Evolutionary conservation across 1,140 invertebrate species (phyloP).

Genomic region (Lerema accius): DNA sequence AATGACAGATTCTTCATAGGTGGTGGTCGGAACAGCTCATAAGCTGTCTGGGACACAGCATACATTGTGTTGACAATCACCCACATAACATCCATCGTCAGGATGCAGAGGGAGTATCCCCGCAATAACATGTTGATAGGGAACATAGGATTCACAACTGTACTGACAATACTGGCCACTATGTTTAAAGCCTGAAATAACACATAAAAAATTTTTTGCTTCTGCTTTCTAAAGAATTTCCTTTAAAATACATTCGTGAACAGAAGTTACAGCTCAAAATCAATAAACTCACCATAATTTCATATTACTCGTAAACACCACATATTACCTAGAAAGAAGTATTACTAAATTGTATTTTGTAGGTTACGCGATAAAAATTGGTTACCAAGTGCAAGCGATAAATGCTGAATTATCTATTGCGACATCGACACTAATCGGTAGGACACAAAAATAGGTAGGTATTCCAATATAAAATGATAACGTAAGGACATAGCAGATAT

Average conservation of each 20-base stretch:
- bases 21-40: constrained; percentile 82
- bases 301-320: background rate
- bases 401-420: too few relatives aligned
- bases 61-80: constrained; percentile 81
- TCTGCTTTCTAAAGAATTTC: too few relatives aligned
- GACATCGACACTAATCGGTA: too few relatives aligned
- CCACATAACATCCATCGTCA: constrained; percentile 82
- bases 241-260: background rate
- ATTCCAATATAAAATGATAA: background rate
- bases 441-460: too few relatives aligned
- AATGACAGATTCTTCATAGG: constrained; percentile 82
- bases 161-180: constrained; percentile 44
- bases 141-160: constrained; percentile 62
- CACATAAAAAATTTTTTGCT: too few relatives aligned
- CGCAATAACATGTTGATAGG: constrained; percentile 82
- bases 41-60: constrained; percentile 82
- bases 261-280: constrained; percentile 11
- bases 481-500: background rate
- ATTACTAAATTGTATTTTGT: too few relatives aligned
- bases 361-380: too few relatives aligned
- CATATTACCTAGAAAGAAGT: too few relatives aligned
- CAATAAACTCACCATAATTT: constrained; percentile 21
- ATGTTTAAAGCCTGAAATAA: constrained; percentile 52
- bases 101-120: constrained; percentile 82
- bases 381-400: too few relatives aligned